These are phyloP conservation scores for Hippotragus niger DNA, from an alignment of 2,113 vertebrate genomes.

Conservation along the genomic window DNA sequence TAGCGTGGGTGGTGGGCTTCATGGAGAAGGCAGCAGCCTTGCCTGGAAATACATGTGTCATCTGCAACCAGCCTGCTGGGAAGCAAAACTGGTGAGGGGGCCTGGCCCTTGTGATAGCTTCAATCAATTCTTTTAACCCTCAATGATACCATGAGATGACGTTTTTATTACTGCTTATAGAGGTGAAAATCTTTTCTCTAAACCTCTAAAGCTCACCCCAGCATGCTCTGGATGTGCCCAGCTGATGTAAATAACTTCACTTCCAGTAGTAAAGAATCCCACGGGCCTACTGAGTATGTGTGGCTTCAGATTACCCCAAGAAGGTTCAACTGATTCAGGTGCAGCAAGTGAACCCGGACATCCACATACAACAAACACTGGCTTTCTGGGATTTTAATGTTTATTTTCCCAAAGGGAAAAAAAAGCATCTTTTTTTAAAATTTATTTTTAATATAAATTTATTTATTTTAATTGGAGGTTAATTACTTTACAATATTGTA, in stretches of 20 bases:
- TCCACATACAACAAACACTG: not conserved
- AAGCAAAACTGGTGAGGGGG: not conserved
- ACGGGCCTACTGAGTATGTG: too few species aligned
- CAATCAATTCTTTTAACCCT: not conserved
- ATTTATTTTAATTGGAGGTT: too few species aligned
- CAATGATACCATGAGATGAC: not conserved
- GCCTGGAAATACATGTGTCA: not conserved
- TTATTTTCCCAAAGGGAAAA: not conserved
- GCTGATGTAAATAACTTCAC: not conserved
- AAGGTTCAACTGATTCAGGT: not conserved
- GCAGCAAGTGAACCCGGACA: not conserved
- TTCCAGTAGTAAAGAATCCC: not conserved
- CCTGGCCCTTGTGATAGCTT: not conserved
- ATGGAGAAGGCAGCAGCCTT: not conserved
- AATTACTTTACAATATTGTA: too few species aligned
- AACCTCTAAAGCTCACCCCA: not conserved
- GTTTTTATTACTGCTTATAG: not conserved
- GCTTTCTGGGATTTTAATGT: not conserved
- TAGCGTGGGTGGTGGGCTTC: accelerated
- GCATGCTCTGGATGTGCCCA: not conserved
- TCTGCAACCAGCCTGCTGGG: not conserved
- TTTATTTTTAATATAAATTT: too few species aligned
- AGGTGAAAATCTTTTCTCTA: not conserved
- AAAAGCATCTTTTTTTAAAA: not conserved
- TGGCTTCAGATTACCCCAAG: not conserved